Base-by-base conservation (phyloP, 2,113 vertebrate species). In the Ammodytes dubius region DNA sequence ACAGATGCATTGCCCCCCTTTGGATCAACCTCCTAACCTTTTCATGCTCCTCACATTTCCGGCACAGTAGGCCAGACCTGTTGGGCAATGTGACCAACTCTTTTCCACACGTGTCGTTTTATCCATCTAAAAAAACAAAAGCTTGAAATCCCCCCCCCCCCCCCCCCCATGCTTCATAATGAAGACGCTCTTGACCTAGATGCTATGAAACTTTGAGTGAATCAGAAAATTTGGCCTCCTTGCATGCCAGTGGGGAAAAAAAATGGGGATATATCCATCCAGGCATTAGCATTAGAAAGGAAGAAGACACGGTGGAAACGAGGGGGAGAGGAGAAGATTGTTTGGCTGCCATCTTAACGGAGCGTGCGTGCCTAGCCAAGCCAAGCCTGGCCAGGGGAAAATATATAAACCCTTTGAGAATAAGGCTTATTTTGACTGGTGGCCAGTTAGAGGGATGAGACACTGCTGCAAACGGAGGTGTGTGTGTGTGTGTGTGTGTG, bases 241-340 rank as follows among this genome's bases (percentile, higher is more conserved):
- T 79, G 72, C 63, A 77, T 85, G 83, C 87, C 81, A 88, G 71
- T 56, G 81, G 85, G 27, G 27, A 2, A 27, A 27, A 27, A 56
- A 91, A 91, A 88, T 76, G 77, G 82, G 85, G 82, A 91, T 91
- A 91, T 91, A 90, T 85, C 88, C 87, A 92, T 92, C 87, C 90
- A 84, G 77, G 91, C 91, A 94, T 95, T 94, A 93, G 92, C 90
- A 94, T 94, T 81, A 93, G 83, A 94, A 93, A 93, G 82, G 87
- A 84, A 83, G 85, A 92, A 79, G 27, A 27, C 27, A 79, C 7
- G 58, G 86, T 89, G 89, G 87, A 94, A 88, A 85, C 70, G 85
- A 88, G 92, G 86, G 27, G 87, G 75, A 81, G 79, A 81, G 78
- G 77, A 86, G 85, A 92, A 27, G 90, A 93, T 93, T 92, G 89